Evolutionary conservation across 2,888 invertebrate species (phyloP), one percentile per base, ranked within the genome.

Genomic region (Tetragonisca angustula): DNA sequence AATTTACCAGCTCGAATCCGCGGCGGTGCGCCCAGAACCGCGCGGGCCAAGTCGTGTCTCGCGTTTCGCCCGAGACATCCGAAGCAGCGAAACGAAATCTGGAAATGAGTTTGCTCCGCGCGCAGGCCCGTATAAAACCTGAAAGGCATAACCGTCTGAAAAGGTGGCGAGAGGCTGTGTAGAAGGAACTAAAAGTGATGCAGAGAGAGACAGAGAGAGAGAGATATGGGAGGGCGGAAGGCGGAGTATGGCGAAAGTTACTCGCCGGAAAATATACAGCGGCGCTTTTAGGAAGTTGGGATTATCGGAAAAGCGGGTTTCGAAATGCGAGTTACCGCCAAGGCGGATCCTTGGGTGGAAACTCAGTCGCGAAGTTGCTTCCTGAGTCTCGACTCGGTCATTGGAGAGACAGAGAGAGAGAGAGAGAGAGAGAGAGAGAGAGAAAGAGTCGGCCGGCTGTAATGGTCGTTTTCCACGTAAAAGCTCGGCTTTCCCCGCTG

Each of bases 241-340:
- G 43, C 24, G 69, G 71, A 76, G 81, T 73, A 83, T 49, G 74
- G 72, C 64, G 70, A 76, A 86, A 86, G 83, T 90, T 90, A 79
- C 85, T 87, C 81, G 81, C 80, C 74, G 85, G 81, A 91, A 91
- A 90, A 90, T 90, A 90, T 90, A 90, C 87, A 85, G 81, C 79
- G 71, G 78, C 80, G 85, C 87, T 90, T 91, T 89, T 83, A 86
- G 81, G 84, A 85, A 91, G 88, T 90, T 90, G 81, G 82, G 90
- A 90, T 91, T 91, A 90, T 90, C 87, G 89, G 89, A 79, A 88
- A 90, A 90, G 81, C 85, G 83, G 85, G 78, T 88, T 52, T 85
- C 86, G 88, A 90, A 89, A 88, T 79, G 86, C 84, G 86, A 87
- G 87, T 85, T 86, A 85, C 84, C 72, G 75, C 70, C 78, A 79